phyloP scores from a whole-genome alignment of 2,113 vertebrate species.

The Arvicanthis niloticus region DNA sequence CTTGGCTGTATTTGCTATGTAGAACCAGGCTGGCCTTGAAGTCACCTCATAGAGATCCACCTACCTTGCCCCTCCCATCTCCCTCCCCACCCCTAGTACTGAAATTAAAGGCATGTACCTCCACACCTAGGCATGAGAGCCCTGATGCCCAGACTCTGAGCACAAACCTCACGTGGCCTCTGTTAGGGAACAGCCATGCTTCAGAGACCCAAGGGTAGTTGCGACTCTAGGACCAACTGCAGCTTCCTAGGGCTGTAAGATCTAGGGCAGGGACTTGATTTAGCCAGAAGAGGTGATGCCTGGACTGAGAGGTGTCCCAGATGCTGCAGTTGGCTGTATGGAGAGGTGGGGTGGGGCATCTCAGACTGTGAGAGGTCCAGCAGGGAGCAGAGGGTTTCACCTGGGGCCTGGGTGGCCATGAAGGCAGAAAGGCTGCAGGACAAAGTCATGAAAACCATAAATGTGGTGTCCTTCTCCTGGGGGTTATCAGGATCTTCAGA shows the following conservation, averaged over 20 bases:
- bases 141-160: background rate
- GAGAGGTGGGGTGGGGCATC: background rate
- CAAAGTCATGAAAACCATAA: background rate
- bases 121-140: background rate
- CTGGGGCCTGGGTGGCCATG: background rate
- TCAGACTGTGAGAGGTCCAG: background rate
- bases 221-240: background rate
- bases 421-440: background rate
- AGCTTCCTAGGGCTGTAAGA: background rate
- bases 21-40: background rate
- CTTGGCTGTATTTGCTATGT: background rate
- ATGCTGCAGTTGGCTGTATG: background rate
- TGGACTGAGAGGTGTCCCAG: background rate
- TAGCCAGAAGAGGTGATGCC: background rate
- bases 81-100: background rate
- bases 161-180: background rate
- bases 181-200: background rate
- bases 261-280: background rate
- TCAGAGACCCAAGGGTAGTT: background rate
- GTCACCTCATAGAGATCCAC: background rate
- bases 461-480: background rate
- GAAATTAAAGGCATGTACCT: background rate
- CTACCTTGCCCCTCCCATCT: too few relatives aligned
- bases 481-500: background rate
- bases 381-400: background rate